phyloP scores from a whole-genome alignment of 2,888 invertebrate genomes.

The Xestia rhomboidea region DNA sequence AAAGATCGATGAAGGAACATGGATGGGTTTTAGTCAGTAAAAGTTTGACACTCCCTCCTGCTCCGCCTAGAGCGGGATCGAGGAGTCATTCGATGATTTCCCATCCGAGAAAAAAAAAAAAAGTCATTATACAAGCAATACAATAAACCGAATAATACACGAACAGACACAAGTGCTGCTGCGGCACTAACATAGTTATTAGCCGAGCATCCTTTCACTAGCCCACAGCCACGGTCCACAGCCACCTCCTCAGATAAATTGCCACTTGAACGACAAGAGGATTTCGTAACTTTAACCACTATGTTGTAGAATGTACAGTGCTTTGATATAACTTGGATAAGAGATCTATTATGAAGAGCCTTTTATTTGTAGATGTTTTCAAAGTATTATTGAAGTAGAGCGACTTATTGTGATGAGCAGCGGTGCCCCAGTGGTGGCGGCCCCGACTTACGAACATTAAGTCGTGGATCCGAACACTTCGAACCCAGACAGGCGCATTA shows the following conservation, averaged over 20 bases:
- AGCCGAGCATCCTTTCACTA: constrained; percentile 57
- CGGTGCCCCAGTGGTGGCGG: no score
- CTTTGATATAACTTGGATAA: constrained; percentile 29
- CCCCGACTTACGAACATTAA: no score
- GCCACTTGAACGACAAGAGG: constrained; percentile 35
- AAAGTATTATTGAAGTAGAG: background rate
- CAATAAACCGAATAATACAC: background rate
- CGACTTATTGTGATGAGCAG: no score
- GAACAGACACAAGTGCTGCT: constrained; percentile 5
- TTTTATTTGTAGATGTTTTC: constrained; percentile 15
- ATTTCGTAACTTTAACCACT: constrained; percentile 47
- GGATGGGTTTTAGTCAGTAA: no score
- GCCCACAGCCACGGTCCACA: background rate
- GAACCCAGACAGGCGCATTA: no score
- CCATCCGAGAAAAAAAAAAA: no score
- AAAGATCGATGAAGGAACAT: no score
- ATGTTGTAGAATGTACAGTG: constrained; percentile 23
- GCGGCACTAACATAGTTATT: constrained; percentile 25
- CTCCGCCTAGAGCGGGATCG: no score
- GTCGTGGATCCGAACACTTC: no score
- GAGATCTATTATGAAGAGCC: constrained; percentile 8
- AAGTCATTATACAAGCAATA: no score
- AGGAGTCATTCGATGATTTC: no score
- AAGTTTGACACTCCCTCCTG: no score
- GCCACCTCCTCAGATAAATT: constrained; percentile 29